phyloP scores from a whole-genome alignment of 1,140 invertebrate genomes.

The Chelonus insularis region DNA sequence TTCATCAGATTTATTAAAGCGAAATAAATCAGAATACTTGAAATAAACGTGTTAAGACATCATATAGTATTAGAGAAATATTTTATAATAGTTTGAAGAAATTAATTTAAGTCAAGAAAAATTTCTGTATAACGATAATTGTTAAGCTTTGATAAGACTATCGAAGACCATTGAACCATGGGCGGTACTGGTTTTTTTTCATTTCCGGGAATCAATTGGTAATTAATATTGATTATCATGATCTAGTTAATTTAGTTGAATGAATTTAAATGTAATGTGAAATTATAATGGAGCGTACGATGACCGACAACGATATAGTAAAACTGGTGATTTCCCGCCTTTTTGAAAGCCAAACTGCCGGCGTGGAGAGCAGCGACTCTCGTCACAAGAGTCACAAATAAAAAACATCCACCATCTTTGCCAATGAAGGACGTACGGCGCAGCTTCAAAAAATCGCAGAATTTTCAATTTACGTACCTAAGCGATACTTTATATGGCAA shows the following conservation, averaged over 20 bases:
- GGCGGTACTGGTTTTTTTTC: no score
- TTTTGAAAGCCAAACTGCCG: slow-evolving; percentile 34
- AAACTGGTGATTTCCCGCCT: slow-evolving; percentile 43
- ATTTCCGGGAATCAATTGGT: no score
- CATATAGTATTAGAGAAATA: no score
- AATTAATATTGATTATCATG: no score
- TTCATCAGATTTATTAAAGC: no score
- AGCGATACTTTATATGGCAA: neutral
- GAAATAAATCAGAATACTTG: no score
- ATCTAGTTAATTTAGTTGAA: no score
- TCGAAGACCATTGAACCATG: slow-evolving; percentile 39
- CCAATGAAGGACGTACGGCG: slow-evolving; percentile 49
- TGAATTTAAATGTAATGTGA: no score
- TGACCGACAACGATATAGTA: neutral
- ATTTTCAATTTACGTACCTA: neutral
- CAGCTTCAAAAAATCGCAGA: slow-evolving; percentile 39
- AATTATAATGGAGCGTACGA: no score
- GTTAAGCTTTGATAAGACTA: slow-evolving; percentile 28
- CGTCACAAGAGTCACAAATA: slow-evolving; percentile 39
- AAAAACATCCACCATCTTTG: slow-evolving; percentile 56
- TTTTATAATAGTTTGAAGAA: no score
- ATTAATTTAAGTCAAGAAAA: no score
- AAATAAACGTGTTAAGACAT: no score
- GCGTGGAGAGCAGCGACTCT: slow-evolving; percentile 25
- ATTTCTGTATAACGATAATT: slow-evolving; percentile 19